phyloP scores from a whole-genome alignment of 2,797 vertebrate genomes.

The Chaenodraco wilsoni region DNA sequence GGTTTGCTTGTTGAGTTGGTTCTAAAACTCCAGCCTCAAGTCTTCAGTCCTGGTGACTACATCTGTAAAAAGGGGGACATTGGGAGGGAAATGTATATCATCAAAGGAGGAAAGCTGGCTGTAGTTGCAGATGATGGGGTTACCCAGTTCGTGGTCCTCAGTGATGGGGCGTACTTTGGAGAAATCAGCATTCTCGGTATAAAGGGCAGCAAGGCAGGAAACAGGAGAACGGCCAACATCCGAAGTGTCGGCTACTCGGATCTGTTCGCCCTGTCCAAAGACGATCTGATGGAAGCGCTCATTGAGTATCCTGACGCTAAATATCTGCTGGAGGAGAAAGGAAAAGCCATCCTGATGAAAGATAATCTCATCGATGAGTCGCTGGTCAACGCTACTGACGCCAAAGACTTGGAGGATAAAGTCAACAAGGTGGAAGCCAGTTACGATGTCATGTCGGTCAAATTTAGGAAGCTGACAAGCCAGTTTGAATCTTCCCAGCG shows the following conservation, averaged over 20 bases:
- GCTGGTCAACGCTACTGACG: slow-evolving; percentile 76
- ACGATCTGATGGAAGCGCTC: slow-evolving; percentile 95
- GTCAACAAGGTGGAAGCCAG: slow-evolving; percentile 82
- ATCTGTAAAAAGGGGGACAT: slow-evolving; percentile 98
- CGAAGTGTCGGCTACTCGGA: slow-evolving; percentile 96
- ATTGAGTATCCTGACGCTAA: slow-evolving; percentile 96
- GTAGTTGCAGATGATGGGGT: slow-evolving; percentile 96
- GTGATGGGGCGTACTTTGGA: slow-evolving; percentile 95
- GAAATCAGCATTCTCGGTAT: slow-evolving; percentile 98
- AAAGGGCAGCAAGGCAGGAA: slow-evolving; percentile 96
- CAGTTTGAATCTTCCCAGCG: slow-evolving; percentile 86
- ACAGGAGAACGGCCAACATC: slow-evolving; percentile 96
- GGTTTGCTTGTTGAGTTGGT: slow-evolving; percentile 95
- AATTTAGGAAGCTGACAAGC: slow-evolving; percentile 84
- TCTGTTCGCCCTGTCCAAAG: slow-evolving; percentile 95
- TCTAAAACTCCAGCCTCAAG: slow-evolving; percentile 92
- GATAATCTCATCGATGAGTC: slow-evolving; percentile 95
- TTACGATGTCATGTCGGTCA: slow-evolving; percentile 85
- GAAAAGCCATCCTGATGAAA: slow-evolving; percentile 93
- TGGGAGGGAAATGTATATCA: slow-evolving; percentile 97
- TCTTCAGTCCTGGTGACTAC: slow-evolving; percentile 97
- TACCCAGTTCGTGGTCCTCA: slow-evolving; percentile 95
- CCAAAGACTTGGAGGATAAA: slow-evolving; percentile 90
- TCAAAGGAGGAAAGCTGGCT: slow-evolving; percentile 94
- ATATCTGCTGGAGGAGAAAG: slow-evolving; percentile 93